These are phyloP conservation scores for Rotaria socialis DNA, from an alignment of 2,888 invertebrate species.

Conservation along the genomic window DNA sequence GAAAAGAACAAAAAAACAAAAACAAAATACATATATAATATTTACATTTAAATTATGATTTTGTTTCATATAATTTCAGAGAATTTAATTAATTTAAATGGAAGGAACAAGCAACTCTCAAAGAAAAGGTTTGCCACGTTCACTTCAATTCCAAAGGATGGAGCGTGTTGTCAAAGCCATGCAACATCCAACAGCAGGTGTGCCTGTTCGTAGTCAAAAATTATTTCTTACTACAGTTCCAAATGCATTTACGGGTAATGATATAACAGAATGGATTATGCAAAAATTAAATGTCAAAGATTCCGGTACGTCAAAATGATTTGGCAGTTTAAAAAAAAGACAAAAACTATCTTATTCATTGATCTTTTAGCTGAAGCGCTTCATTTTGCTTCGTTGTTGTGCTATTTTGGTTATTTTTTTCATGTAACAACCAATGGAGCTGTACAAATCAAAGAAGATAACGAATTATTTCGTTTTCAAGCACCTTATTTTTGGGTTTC, in stretches of 20 bases:
- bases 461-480: constrained; percentile 80
- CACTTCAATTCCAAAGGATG: constrained; percentile 63
- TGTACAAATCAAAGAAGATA: constrained; percentile 87
- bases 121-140: background rate
- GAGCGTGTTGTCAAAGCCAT: constrained; percentile 88
- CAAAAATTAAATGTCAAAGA: constrained; percentile 82
- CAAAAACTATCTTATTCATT: background rate
- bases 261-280: constrained; percentile 91
- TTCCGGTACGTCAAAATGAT: constrained; percentile 60
- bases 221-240: constrained; percentile 88
- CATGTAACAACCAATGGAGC: constrained; percentile 90
- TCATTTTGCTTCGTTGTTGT: constrained; percentile 88
- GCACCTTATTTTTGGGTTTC: constrained; percentile 98
- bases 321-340: no score
- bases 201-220: constrained; percentile 90
- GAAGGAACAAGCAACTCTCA: background rate
- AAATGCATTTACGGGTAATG: constrained; percentile 69
- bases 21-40: background rate
- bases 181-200: constrained; percentile 87
- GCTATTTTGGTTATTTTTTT: constrained; percentile 96
- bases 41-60: background rate
- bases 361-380: constrained; percentile 72
- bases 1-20: background rate
- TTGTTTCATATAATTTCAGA: background rate
- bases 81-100: background rate